These are phyloP conservation scores for Ctenochaetus hawaiiensis DNA, from an alignment of 2,797 vertebrate genomes.

Conservation along the genomic window DNA sequence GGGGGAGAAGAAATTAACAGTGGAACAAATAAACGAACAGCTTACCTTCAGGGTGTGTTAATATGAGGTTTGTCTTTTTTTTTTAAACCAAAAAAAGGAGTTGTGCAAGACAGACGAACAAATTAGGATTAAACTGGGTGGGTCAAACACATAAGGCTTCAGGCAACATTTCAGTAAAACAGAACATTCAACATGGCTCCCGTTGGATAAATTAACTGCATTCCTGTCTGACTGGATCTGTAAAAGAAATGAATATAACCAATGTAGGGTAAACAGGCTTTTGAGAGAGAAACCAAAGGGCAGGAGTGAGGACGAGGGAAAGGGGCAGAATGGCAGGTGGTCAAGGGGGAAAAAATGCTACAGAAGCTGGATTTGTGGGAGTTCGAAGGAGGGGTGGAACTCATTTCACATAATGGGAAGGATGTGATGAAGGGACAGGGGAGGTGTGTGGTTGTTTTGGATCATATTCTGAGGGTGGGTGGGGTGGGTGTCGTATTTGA, in stretches of 20 bases:
- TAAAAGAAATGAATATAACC: slow-evolving; percentile 36
- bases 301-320: slow-evolving; percentile 12
- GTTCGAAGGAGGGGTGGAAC: slow-evolving; percentile 13
- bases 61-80: slow-evolving; percentile 29
- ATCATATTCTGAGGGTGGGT: slow-evolving; percentile 22
- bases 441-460: slow-evolving; percentile 20
- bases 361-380: slow-evolving; percentile 14
- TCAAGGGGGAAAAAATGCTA: slow-evolving; percentile 29
- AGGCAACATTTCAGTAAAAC: slow-evolving; percentile 60
- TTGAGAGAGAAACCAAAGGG: slow-evolving; percentile 15
- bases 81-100: not conserved
- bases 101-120: slow-evolving; percentile 33
- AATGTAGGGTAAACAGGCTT: slow-evolving; percentile 3
- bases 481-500: slow-evolving; percentile 26
- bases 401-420: slow-evolving; percentile 22
- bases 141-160: slow-evolving; percentile 56
- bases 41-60: slow-evolving; percentile 49
- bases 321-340: not conserved
- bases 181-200: slow-evolving; percentile 41
- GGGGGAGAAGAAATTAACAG: slow-evolving; percentile 80
- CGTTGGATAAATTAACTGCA: slow-evolving; percentile 24
- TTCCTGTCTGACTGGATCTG: slow-evolving; percentile 41
- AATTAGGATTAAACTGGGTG: slow-evolving; percentile 32
- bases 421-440: slow-evolving; percentile 9
- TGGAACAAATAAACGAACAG: slow-evolving; percentile 61